phyloP scores from a whole-genome alignment of 2,113 vertebrate genomes.

The Ciconia boyciana region DNA sequence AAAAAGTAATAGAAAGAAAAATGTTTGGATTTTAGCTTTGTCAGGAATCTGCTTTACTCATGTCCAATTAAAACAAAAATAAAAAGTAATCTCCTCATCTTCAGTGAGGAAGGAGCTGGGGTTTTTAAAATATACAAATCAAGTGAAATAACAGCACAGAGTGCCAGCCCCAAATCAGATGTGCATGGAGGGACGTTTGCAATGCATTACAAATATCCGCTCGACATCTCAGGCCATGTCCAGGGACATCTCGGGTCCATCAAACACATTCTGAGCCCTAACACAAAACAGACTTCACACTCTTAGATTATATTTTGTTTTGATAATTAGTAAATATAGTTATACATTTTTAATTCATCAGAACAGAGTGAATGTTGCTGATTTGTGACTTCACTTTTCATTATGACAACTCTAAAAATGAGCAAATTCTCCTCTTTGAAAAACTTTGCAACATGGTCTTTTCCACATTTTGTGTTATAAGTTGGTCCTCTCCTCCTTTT shows the following conservation, averaged over 20 bases:
- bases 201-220: not conserved
- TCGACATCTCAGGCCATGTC: not conserved
- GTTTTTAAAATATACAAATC: conserved; percentile 29
- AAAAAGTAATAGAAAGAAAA: conserved; percentile 14
- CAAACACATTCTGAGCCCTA: not conserved
- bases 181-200: not conserved
- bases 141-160: not conserved
- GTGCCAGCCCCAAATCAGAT: conserved; percentile 3
- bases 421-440: not conserved
- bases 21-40: not conserved
- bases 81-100: conserved; percentile 5
- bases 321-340: not conserved
- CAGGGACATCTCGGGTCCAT: not conserved
- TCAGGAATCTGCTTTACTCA: not conserved
- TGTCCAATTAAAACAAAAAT: conserved; percentile 7
- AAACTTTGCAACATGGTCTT: not conserved
- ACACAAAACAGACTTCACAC: not conserved
- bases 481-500: not conserved
- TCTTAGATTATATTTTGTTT: not conserved
- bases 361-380: not conserved
- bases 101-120: not conserved
- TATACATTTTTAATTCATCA: not conserved
- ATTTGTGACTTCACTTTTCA: not conserved
- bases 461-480: not conserved
- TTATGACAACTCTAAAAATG: not conserved